These are phyloP conservation scores for Carlito syrichta DNA, from an alignment of 2,113 vertebrate species.

Conservation along the genomic window DNA sequence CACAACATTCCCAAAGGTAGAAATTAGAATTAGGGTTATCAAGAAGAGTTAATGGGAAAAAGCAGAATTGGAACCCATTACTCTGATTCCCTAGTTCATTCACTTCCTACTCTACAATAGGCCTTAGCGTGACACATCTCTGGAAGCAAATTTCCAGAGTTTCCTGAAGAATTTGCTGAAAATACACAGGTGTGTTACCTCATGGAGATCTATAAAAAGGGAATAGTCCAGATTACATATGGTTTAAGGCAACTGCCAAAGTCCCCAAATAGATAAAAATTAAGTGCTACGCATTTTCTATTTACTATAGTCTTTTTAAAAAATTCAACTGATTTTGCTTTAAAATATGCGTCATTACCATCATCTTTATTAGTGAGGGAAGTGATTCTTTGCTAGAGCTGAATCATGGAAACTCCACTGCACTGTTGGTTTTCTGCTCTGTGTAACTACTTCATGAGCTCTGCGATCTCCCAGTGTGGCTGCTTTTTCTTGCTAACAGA, in stretches of 20 bases:
- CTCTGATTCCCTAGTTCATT: not conserved
- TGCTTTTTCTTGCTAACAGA: not conserved
- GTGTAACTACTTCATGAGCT: fast-evolving
- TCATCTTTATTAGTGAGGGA: not conserved
- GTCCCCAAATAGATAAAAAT: not conserved
- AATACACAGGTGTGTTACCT: not conserved
- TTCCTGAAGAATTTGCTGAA: not conserved
- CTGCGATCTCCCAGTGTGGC: fast-evolving
- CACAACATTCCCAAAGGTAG: not conserved
- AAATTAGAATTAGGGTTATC: not conserved
- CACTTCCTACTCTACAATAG: not conserved
- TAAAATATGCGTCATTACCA: not conserved
- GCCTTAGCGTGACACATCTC: not conserved
- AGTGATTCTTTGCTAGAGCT: not conserved
- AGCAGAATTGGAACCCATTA: not conserved
- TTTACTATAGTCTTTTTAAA: not conserved
- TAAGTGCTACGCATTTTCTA: not conserved
- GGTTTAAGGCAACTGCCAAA: not conserved
- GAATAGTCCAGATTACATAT: not conserved
- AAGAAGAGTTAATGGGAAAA: not conserved
- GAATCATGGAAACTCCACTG: not conserved
- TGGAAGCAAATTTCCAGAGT: not conserved
- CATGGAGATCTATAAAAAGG: not conserved
- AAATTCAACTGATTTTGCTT: not conserved
- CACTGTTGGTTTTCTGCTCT: not conserved